Evolutionary conservation across 2,888 invertebrate genomes (phyloP), one percentile per base, ranked within the genome.

Genomic region (Phasia obesa): DNA sequence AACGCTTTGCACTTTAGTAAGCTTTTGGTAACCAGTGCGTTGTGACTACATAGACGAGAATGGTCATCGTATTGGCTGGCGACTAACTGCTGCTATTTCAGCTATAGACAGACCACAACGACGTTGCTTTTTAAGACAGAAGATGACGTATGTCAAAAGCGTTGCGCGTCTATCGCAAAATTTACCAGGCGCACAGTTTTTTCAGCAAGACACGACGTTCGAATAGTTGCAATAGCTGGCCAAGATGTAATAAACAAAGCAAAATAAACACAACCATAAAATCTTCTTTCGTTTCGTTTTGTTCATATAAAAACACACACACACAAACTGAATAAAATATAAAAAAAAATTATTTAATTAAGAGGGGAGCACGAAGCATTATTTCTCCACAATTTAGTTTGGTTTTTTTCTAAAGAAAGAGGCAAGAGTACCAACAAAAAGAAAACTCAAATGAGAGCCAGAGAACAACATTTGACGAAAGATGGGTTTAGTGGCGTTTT

Each of bases 81-180:
- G 11, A 35, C 0, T 35, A 35, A 35, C 7, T 11, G 35, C 35
- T 35, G 35, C 11, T 35, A 1, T 35, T 35, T 35, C 35, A 35
- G 35, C 35, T 35, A 35, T 47, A 65, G 64, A 53, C 53, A 65
- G 64, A 53, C 55, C 31, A 21, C 38, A 35, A 62, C 62, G 47
- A 59, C 59, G 67, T 59, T 60, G 47, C 11, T 51, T 71, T n/a
- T 70, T 62, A 47, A 70, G 59, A 67, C 49, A 60, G 15, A 75
- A 49, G 57, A 27, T 6, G 80, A 76, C 70, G 79, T 78, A 64
- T 60, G 81, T 75, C 76, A 71, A 81, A 81, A 82, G 80, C 85
- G 90, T 89, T 89, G 90, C 90, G 89, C 90, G 90, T 90, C 90
- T 90, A 90, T 90, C 90, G 90, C 90, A 89, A 90, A 89, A 88